phyloP scores from a whole-genome alignment of 2,113 vertebrate genomes.

The Hippocampus guttulatus region DNA sequence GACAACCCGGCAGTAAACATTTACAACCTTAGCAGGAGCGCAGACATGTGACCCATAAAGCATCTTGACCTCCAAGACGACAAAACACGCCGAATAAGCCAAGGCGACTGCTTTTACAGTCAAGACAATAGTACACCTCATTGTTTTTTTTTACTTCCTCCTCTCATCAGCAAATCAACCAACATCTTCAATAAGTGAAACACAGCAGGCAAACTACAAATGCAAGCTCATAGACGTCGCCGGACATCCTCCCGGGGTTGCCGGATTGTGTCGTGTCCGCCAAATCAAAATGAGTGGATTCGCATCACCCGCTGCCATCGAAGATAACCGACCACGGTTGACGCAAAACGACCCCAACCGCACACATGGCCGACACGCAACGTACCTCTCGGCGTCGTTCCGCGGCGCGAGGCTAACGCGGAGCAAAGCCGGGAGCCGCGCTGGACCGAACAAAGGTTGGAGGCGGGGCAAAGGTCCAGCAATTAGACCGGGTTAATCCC shows the following conservation, averaged over 20 bases:
- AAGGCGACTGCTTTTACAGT: background rate
- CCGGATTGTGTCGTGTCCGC: too few relatives aligned
- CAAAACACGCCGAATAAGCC: constrained; percentile 15
- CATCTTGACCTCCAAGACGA: background rate
- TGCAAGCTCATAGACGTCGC: too few relatives aligned
- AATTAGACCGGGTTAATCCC: constrained; percentile 67
- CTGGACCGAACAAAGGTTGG: constrained; percentile 55
- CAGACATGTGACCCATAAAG: constrained; percentile 31
- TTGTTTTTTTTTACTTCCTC: too few relatives aligned
- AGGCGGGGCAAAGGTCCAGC: constrained; percentile 66
- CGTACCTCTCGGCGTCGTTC: constrained; percentile 45
- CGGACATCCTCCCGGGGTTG: too few relatives aligned
- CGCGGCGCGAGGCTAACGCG: constrained; percentile 14
- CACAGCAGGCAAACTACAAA: too few relatives aligned
- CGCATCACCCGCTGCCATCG: background rate
- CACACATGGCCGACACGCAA: background rate
- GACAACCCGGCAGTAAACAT: constrained; percentile 26
- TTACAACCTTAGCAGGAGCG: constrained; percentile 24
- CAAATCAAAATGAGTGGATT: too few relatives aligned
- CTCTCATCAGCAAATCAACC: too few relatives aligned
- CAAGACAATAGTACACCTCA: background rate
- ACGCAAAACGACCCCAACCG: background rate
- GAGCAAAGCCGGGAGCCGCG: constrained; percentile 11
- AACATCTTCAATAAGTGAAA: too few relatives aligned
- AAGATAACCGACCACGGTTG: background rate